A percentile compares a stretch with the other conserved stretches of the same genome.
phyloP scores from a whole-genome alignment of 2,113 vertebrate genomes.

The Choloepus hoffmanni region DNA sequence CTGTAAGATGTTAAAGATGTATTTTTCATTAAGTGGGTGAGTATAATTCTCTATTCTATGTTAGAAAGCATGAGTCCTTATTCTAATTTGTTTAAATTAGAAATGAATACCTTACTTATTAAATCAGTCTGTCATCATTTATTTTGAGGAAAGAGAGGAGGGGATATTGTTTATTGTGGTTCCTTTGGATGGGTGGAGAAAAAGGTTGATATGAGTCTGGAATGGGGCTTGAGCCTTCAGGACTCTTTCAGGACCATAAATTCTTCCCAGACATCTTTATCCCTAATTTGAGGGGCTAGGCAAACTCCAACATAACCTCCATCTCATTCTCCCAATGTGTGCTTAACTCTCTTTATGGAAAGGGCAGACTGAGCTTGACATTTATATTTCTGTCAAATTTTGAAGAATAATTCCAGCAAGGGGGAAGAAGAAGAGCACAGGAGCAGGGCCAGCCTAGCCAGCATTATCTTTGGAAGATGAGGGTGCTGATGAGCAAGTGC shows the following conservation, averaged over 20 bases:
- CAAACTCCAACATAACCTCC: background rate
- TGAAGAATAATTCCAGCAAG: slow-evolving; percentile 9
- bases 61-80: slow-evolving; percentile 59
- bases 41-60: slow-evolving; percentile 61
- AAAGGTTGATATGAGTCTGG: background rate
- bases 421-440: background rate
- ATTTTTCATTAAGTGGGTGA: slow-evolving; percentile 74
- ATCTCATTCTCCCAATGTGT: background rate
- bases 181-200: background rate
- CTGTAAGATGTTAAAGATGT: slow-evolving; percentile 64
- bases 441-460: background rate
- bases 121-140: slow-evolving; percentile 13
- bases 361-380: background rate
- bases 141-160: slow-evolving; percentile 21
- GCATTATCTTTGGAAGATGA: background rate
- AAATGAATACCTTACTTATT: slow-evolving; percentile 54
- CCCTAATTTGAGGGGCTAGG: background rate
- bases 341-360: background rate
- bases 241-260: background rate
- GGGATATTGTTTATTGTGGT: background rate
- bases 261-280: slow-evolving; percentile 14
- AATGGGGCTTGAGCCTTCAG: background rate
- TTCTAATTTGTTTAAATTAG: slow-evolving; percentile 74
- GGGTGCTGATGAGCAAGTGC: background rate
- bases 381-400: slow-evolving; percentile 37